Evolutionary conservation across 2,113 vertebrate species (phyloP).

Genomic region (Apodemus speciosus): DNA sequence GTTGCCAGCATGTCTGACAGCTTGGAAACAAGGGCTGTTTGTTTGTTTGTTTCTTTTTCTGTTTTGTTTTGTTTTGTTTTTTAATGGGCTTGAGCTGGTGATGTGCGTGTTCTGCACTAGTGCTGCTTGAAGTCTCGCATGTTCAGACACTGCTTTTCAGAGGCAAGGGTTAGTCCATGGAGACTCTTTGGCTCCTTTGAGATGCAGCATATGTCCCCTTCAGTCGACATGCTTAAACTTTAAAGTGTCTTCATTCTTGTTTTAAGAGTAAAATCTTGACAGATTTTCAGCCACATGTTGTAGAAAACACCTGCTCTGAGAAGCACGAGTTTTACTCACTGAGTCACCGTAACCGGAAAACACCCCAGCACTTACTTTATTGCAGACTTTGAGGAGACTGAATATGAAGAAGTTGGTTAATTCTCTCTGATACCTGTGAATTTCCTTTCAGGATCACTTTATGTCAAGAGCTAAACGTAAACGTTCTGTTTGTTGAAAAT

Average conservation of each 20-base stretch:
- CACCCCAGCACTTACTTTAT: too few relatives aligned
- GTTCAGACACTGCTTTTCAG: not conserved
- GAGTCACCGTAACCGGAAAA: too few relatives aligned
- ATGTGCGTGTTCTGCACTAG: constrained; percentile 53
- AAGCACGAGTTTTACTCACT: constrained; percentile 31
- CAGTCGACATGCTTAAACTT: constrained; percentile 42
- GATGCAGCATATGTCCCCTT: not conserved
- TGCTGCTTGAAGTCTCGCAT: constrained; percentile 69
- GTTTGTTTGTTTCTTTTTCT: too few relatives aligned
- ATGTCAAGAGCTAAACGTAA: too few relatives aligned
- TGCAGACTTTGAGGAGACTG: too few relatives aligned
- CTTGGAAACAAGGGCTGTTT: too few relatives aligned
- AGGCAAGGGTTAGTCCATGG: constrained; percentile 52
- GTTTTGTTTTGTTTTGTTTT: not conserved
- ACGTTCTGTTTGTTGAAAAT: constrained; percentile 81
- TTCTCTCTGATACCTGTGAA: too few relatives aligned
- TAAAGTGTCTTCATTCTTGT: constrained; percentile 19
- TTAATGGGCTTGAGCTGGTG: constrained; percentile 36
- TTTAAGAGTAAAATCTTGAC: not conserved
- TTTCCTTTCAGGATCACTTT: too few relatives aligned
- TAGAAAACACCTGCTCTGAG: constrained; percentile 58
- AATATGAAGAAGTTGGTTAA: too few relatives aligned
- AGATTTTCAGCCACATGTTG: constrained; percentile 44
- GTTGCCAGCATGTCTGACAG: too few relatives aligned
- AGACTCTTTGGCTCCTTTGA: not conserved